A percentile compares a stretch with the other conserved stretches of the same genome.
These are phyloP conservation scores for Orchesella flavescens DNA, from an alignment of 2,888 invertebrate genomes.

Conservation along the genomic window DNA sequence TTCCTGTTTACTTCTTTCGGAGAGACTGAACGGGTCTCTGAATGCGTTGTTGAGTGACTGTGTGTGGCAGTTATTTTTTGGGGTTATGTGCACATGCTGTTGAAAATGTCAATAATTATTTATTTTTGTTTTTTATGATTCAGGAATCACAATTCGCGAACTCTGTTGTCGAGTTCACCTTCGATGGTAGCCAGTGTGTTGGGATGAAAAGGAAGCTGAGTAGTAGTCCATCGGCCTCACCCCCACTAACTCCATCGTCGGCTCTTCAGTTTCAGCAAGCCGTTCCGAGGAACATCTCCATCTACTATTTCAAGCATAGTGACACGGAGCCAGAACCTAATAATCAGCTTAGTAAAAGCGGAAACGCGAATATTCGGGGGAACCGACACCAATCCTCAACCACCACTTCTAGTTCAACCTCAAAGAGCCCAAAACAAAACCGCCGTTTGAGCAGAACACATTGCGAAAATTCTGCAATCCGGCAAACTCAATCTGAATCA, in stretches of 20 bases:
- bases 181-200: constrained; percentile 67
- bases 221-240: constrained; percentile 67
- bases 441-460: constrained; percentile 50
- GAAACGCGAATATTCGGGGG: constrained; percentile 17
- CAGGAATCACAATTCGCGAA: constrained; percentile 71
- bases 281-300: constrained; percentile 71
- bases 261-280: constrained; percentile 64
- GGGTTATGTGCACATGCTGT: background rate
- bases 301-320: constrained; percentile 73
- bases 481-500: constrained; percentile 21
- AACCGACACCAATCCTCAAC: constrained; percentile 33
- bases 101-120: background rate
- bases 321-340: constrained; percentile 71
- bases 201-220: constrained; percentile 71
- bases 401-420: constrained; percentile 28
- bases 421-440: constrained; percentile 33
- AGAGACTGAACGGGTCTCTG: too few species aligned
- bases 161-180: constrained; percentile 70
- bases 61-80: background rate
- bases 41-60: background rate
- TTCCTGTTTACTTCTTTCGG: constrained; percentile 6
- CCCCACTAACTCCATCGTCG: constrained; percentile 59
- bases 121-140: constrained; percentile 16
- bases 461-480: constrained; percentile 61
- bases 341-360: constrained; percentile 28